Evolutionary conservation across 1,140 invertebrate genomes (phyloP).

Genomic region (Liolophura sinensis): DNA sequence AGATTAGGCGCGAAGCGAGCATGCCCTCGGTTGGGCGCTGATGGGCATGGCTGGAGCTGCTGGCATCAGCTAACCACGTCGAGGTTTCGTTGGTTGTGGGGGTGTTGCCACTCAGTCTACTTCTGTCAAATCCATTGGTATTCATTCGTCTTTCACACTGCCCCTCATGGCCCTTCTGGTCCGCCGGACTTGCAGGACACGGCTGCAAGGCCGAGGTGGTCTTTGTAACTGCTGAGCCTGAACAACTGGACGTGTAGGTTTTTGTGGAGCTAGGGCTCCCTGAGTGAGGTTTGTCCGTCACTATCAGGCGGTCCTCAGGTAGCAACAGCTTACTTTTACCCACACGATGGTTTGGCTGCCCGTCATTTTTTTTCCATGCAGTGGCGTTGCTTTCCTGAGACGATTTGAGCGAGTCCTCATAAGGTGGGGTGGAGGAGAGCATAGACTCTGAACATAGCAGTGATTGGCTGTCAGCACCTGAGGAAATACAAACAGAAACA

Average conservation of each 20-base stretch:
- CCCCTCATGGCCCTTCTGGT: conserved; percentile 1
- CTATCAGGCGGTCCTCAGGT: too few species aligned
- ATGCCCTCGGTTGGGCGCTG: conserved; percentile 27
- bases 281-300: too few species aligned
- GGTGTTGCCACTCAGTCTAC: conserved; percentile 12
- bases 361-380: neutral
- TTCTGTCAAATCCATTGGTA: conserved; percentile 16
- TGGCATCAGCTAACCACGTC: too few species aligned
- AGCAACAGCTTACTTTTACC: neutral
- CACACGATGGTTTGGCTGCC: neutral
- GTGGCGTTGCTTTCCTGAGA: neutral
- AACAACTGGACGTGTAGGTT: too few species aligned
- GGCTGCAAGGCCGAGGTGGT: neutral
- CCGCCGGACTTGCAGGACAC: neutral
- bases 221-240: too few species aligned
- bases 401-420: neutral
- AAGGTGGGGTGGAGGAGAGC: conserved; percentile 6
- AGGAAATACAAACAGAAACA: conserved; percentile 1
- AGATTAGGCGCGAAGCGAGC: conserved; percentile 28
- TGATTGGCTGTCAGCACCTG: conserved; percentile 6
- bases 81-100: conserved; percentile 12
- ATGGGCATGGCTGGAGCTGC: too few species aligned
- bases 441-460: conserved; percentile 10
- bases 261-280: too few species aligned
- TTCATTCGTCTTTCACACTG: conserved; percentile 12